These are phyloP conservation scores for Elgonia sp. DNA, from an alignment of 2,888 invertebrate species.

Conservation along the genomic window DNA sequence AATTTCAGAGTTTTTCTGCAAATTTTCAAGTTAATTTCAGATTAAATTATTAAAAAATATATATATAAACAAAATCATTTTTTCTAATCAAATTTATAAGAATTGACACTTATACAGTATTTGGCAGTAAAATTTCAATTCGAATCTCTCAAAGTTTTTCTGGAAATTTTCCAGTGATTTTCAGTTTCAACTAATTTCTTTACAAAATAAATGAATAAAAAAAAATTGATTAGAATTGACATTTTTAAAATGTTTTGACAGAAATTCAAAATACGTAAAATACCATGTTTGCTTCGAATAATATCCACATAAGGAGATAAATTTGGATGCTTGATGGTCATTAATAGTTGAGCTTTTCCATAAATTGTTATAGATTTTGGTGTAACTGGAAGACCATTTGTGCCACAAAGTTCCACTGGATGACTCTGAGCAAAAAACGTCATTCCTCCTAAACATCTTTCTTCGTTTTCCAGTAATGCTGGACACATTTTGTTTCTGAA, in stretches of 20 bases:
- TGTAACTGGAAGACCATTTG: slow-evolving; percentile 97
- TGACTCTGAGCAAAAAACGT: slow-evolving; percentile 97
- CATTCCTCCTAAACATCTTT: slow-evolving; percentile 92
- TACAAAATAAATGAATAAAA: too few relatives aligned
- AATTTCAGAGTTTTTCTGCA: too few relatives aligned
- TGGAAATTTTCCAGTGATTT: too few relatives aligned
- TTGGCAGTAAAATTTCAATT: neutral
- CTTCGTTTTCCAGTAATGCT: slow-evolving; percentile 86
- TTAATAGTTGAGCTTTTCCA: slow-evolving; percentile 94
- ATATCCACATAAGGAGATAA: slow-evolving; percentile 97
- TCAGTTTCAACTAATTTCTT: too few relatives aligned
- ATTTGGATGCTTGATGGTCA: slow-evolving; percentile 93
- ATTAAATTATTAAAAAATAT: too few relatives aligned
- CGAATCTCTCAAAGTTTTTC: too few relatives aligned
- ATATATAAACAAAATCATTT: neutral
- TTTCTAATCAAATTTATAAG: too few relatives aligned
- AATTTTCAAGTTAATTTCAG: too few relatives aligned
- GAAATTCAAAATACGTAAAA: slow-evolving; percentile 74
- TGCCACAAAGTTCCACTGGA: slow-evolving; percentile 96
- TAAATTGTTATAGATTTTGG: slow-evolving; percentile 98
- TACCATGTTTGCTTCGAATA: slow-evolving; percentile 97
- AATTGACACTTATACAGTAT: slow-evolving; percentile 7
- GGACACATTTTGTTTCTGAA: slow-evolving; percentile 83
- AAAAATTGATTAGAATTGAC: too few relatives aligned
- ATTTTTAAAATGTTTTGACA: too few relatives aligned